Percentiles rank a stretch among this genome's conserved stretches.
These are phyloP conservation scores for Coenonympha glycerion DNA, from an alignment of 2,888 invertebrate species.

Conservation along the genomic window DNA sequence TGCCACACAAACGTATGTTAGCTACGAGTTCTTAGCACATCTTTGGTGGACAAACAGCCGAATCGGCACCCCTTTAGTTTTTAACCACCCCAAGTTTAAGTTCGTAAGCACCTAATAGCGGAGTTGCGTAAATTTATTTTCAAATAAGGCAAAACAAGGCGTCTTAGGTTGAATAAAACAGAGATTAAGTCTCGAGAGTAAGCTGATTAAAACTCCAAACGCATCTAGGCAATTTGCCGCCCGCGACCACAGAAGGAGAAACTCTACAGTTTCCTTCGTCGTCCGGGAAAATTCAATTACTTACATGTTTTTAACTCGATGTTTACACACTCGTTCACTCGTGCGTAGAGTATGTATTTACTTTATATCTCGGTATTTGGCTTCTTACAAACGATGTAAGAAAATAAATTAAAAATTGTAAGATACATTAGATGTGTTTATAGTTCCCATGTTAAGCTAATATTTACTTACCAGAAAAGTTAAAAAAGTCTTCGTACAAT, in stretches of 20 bases:
- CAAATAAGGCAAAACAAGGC: conserved; percentile 6
- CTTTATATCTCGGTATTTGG: too few relatives aligned
- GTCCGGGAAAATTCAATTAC: conserved; percentile 2
- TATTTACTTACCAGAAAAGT: too few relatives aligned
- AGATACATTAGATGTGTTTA: too few relatives aligned
- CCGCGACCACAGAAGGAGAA: conserved; percentile 3
- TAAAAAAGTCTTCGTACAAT: too few relatives aligned
- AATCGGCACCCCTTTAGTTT: too few relatives aligned
- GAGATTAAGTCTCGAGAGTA: conserved; percentile 14
- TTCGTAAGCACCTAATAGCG: too few relatives aligned
- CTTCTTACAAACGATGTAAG: too few relatives aligned
- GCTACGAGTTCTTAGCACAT: too few relatives aligned
- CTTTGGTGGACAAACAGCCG: too few relatives aligned
- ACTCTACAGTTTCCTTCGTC: neutral
- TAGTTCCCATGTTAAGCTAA: too few relatives aligned
- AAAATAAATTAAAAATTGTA: too few relatives aligned
- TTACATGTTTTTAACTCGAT: neutral
- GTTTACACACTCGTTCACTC: neutral
- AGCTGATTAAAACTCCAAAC: conserved; percentile 14
- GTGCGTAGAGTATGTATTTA: neutral
- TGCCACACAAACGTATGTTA: too few relatives aligned
- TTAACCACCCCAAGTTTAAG: neutral
- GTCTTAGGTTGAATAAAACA: conserved; percentile 10
- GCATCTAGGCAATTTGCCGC: conserved; percentile 12
- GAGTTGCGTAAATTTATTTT: conserved; percentile 2